These are phyloP conservation scores for Mamestra brassicae DNA, from an alignment of 2,888 invertebrate species.

Conservation along the genomic window DNA sequence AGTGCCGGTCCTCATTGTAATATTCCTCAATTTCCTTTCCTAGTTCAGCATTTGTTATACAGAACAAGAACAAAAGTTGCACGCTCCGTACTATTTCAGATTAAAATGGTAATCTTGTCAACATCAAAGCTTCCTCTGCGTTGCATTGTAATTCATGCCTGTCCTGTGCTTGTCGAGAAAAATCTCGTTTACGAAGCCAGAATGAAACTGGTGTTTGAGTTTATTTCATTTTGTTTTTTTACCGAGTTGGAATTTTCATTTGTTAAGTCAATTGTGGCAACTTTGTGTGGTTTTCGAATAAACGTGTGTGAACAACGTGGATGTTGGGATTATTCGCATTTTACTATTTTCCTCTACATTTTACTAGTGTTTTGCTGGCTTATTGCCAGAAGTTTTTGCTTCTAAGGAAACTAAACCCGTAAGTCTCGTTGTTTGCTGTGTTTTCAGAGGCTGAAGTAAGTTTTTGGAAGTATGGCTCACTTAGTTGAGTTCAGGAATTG, in stretches of 20 bases:
- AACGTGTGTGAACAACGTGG: not conserved
- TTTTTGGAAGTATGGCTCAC: slow-evolving; percentile 12
- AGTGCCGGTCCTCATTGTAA: not conserved
- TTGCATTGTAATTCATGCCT: slow-evolving; percentile 25
- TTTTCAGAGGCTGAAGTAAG: slow-evolving; percentile 2
- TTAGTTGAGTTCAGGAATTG: not conserved
- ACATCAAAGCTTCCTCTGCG: not conserved
- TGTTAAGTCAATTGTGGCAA: not conserved
- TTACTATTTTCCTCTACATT: not conserved
- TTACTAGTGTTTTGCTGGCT: slow-evolving; percentile 36
- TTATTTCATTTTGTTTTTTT: slow-evolving; percentile 4
- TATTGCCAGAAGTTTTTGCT: slow-evolving; percentile 36
- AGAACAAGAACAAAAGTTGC: slow-evolving; percentile 16
- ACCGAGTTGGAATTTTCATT: slow-evolving; percentile 18
- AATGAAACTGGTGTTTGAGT: slow-evolving; percentile 5
- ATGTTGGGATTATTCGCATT: slow-evolving; percentile 1
- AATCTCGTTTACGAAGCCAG: slow-evolving; percentile 36
- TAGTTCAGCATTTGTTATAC: not conserved
- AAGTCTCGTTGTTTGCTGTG: slow-evolving; percentile 15
- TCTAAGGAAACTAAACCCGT: slow-evolving; percentile 15
- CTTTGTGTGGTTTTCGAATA: slow-evolving; percentile 3
- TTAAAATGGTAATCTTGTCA: slow-evolving; percentile 49
- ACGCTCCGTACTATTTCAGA: slow-evolving; percentile 20
- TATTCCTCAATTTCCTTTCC: not conserved
- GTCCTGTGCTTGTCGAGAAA: too few relatives aligned